A percentile compares a stretch with the other conserved stretches of the same genome.
These are phyloP conservation scores for Nomia melanderi DNA, from an alignment of 1,140 invertebrate species.

Conservation along the genomic window DNA sequence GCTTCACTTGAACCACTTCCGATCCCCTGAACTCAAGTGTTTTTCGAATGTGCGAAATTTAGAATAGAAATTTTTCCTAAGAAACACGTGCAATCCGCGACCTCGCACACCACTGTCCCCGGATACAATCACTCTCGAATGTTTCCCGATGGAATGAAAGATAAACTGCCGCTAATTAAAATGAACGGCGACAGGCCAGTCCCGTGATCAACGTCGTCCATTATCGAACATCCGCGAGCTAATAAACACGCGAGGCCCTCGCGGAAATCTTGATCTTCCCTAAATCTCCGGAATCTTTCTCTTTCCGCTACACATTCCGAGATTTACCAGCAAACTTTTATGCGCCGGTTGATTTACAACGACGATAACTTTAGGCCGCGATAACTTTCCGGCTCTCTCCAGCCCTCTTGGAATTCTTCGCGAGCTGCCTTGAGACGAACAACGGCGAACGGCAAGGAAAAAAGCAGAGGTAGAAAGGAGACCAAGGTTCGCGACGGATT, in stretches of 20 bases:
- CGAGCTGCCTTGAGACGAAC: background rate
- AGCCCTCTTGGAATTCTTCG: background rate
- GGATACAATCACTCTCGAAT: no score
- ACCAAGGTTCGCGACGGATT: slow-evolving; percentile 5
- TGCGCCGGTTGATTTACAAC: slow-evolving; percentile 34
- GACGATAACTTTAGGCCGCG: slow-evolving; percentile 26
- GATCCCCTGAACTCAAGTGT: no score
- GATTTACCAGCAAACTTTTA: slow-evolving; percentile 42
- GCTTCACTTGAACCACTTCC: no score
- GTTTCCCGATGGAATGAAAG: no score
- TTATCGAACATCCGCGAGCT: no score
- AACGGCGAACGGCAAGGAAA: background rate
- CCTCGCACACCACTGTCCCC: no score
- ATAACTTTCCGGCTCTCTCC: background rate
- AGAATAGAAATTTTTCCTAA: no score
- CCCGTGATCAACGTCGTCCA: no score
- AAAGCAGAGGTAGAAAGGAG: background rate
- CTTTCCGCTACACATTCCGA: background rate
- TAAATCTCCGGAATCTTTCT: background rate
- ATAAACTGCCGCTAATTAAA: no score
- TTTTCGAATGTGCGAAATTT: no score
- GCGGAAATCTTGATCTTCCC: background rate
- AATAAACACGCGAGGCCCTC: background rate
- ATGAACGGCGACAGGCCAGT: no score
- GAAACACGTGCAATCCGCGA: no score